Evolutionary conservation across 2,888 invertebrate genomes (phyloP).

Genomic region (Blera fallax): DNA sequence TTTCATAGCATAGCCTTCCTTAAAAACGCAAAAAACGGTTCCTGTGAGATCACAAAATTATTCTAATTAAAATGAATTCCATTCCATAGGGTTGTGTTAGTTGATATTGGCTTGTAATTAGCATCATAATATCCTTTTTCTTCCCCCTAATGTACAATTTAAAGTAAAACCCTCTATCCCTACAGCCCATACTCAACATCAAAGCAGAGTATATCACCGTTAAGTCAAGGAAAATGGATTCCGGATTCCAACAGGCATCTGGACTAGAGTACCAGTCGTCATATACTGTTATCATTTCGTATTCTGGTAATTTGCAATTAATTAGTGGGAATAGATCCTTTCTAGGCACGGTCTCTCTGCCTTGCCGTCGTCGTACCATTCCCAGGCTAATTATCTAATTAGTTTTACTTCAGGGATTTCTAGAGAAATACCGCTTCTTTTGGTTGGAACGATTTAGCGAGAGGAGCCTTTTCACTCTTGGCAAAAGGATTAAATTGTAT

Average conservation of each 20-base stretch:
- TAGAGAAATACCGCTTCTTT: background rate
- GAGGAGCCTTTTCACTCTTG: background rate
- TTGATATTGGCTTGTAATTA: slow-evolving; percentile 31
- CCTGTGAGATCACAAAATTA: background rate
- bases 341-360: background rate
- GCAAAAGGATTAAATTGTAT: slow-evolving; percentile 7
- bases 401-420: slow-evolving; percentile 7
- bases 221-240: slow-evolving; percentile 1
- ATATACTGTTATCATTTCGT: slow-evolving; percentile 46
- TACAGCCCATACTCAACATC: background rate
- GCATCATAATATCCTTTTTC: slow-evolving; percentile 10
- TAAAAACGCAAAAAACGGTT: background rate
- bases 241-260: background rate
- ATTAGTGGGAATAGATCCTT: slow-evolving; percentile 35
- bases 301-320: slow-evolving; percentile 45
- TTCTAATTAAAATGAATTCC: slow-evolving; percentile 28
- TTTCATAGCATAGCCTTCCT: background rate
- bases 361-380: background rate
- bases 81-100: background rate
- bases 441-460: background rate
- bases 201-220: slow-evolving; percentile 5
- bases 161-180: background rate
- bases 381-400: slow-evolving; percentile 23
- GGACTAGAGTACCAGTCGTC: slow-evolving; percentile 3
- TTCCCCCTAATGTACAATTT: background rate